Evolutionary conservation across 2,797 vertebrate species (phyloP), one percentile per base, ranked within the genome.

Genomic region (Arnoldichthys spilopterus): DNA sequence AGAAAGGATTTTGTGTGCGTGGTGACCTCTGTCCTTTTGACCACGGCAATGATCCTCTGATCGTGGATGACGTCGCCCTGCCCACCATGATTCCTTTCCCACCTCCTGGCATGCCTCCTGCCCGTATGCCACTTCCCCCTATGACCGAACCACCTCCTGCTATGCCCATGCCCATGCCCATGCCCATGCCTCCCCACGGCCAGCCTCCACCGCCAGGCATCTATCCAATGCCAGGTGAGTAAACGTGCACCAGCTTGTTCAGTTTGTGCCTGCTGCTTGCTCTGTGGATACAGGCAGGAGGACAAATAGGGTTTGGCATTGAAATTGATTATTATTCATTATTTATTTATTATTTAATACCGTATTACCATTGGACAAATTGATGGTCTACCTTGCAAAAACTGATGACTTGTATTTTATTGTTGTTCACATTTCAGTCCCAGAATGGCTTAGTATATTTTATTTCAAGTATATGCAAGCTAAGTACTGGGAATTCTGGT

Each of bases 41-140:
- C 87, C 98, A 99, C 43, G 98, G 98, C 79, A 99, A 96, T 56
- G 98, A 99, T 85, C 98, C 98, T 0, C 90, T 99, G 67, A 95
- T 99, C 5, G 98, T 99, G 11, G 97, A 99, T 59, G 98, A 99
- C 77, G 97, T 99, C 78, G 97, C 95, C 80, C 87, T 99, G 79
- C 98, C 98, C 2, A 95, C 94, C 82, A 99, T 99, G 89, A 99
- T 99, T 88, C 98, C 98, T 0, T 99, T 99, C 86, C 98, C 97
- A 0, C 97, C 97, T 0, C 97, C 97, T 0, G 94, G 95, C 16
- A 92, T 98, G 87, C 95, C 97, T 51, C 96, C 96, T 0, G 6
- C 86, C 13, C 77, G 81, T 20, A 81, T 86, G 81, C 83, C 81
- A 47, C 71, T 74, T 47, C 85, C 79, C 5, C 83, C 83, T 4